Conservation (phyloP, 2,888 invertebrate genomes). For the Epistrophe eligans region DNA sequence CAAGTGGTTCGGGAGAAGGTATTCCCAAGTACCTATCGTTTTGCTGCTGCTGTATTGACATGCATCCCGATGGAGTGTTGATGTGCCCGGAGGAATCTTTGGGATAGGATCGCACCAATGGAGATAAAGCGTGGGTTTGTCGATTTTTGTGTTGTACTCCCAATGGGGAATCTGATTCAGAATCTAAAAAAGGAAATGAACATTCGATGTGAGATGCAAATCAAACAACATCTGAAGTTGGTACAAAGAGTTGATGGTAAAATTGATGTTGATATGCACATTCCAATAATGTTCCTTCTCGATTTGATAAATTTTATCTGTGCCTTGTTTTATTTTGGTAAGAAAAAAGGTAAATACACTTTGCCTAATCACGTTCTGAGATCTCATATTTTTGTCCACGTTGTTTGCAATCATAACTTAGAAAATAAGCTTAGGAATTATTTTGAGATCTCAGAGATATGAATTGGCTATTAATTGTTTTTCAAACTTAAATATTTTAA, state of each 20-base stretch:
- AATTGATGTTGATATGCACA: not conserved
- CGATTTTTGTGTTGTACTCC: slow-evolving; percentile 13
- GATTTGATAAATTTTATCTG: too few species aligned
- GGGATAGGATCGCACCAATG: slow-evolving; percentile 6
- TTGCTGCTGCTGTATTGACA: slow-evolving; percentile 62
- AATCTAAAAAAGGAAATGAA: slow-evolving; percentile 3
- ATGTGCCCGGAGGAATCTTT: slow-evolving; percentile 32
- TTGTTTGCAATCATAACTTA: too few species aligned
- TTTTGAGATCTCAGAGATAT: too few species aligned
- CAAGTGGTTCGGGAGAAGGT: slow-evolving; percentile 54
- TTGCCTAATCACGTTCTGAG: too few species aligned
- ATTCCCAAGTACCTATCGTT: slow-evolving; percentile 20
- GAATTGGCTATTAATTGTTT: too few species aligned
- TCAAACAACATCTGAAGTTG: slow-evolving; percentile 53
- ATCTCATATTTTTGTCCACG: too few species aligned
- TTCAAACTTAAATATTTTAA: too few species aligned
- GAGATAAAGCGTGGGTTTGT: slow-evolving; percentile 56
- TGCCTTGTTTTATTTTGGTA: too few species aligned
- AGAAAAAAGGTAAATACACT: too few species aligned
- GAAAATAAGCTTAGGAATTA: too few species aligned
- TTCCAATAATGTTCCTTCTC: too few species aligned
- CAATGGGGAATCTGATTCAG: slow-evolving; percentile 7
- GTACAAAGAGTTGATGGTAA: not conserved
- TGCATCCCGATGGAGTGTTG: slow-evolving; percentile 43
- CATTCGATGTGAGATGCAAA: slow-evolving; percentile 54